phyloP scores from a whole-genome alignment of 2,113 vertebrate genomes.

The Varanus salvator region DNA sequence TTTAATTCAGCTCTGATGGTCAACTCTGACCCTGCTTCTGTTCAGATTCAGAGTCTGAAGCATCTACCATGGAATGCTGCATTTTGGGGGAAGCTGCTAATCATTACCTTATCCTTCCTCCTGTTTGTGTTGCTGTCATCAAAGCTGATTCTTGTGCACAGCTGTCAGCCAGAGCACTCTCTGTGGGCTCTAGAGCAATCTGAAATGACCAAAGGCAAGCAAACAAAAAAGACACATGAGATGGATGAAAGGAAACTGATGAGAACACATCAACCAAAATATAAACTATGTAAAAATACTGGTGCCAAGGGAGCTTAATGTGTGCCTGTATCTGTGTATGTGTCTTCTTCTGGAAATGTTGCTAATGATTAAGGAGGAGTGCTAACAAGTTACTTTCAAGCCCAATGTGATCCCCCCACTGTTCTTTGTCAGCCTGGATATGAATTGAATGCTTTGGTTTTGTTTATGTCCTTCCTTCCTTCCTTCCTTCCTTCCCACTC shows the following conservation, averaged over 20 bases:
- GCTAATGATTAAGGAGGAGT: slow-evolving; percentile 42
- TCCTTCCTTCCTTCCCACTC: neutral
- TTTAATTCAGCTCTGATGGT: too few species aligned
- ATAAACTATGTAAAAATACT: slow-evolving; percentile 9
- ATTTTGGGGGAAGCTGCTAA: too few species aligned
- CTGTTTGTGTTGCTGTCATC: slow-evolving; percentile 43
- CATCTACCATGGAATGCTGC: too few species aligned
- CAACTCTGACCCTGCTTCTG: too few species aligned
- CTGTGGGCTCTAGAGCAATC: slow-evolving; percentile 42
- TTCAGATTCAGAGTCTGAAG: too few species aligned
- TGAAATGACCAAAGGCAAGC: slow-evolving; percentile 40
- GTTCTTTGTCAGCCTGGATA: slow-evolving; percentile 53
- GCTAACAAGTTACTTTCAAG: slow-evolving; percentile 63
- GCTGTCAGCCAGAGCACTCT: slow-evolving; percentile 37
- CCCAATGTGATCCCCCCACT: slow-evolving; percentile 44
- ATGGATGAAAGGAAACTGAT: slow-evolving; percentile 38
- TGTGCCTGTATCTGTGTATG: neutral
- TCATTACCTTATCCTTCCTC: slow-evolving; percentile 1
- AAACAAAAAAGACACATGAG: slow-evolving; percentile 23
- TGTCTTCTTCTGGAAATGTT: slow-evolving; percentile 44
- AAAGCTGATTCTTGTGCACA: slow-evolving; percentile 42
- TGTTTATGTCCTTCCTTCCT: neutral
- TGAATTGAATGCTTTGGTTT: slow-evolving; percentile 35
- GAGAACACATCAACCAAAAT: slow-evolving; percentile 27
- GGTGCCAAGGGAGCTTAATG: neutral